Base-by-base conservation (phyloP, 2,888 invertebrate genomes). In the Hypercompe scribonia region DNA sequence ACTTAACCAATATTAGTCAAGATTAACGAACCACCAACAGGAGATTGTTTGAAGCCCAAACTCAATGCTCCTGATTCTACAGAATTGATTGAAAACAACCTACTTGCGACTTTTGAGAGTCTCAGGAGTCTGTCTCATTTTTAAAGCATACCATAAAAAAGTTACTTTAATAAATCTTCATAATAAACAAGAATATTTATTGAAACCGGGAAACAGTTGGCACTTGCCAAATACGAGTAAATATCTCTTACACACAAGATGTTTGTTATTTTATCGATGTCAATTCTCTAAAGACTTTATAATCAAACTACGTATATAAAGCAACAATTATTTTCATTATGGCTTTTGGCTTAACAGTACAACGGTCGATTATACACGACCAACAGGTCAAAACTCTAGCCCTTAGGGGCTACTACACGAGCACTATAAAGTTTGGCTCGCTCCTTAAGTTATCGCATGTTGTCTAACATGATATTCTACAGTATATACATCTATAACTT, bases 401-500 rank as follows among this genome's bases (percentile, higher is more conserved):
- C 79, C 78, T 81, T 80, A 71, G 84, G 79, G 84, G 78, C 70
- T 80, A 65, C 72, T 76, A 1, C 66, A 67, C 77, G 70, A 72
- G 73, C 78, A 79, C 78, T 84, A 78, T 80, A 84, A 82, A 83
- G 78, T 80, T 80, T 75, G 73, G 76, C 77, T 73, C 68, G 71
- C 73, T 84, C 78, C 80, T 73, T 78, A 80, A 84, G 82, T 78
- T 82, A 84, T 82, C 75, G 74, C 67, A 77, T 34, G 75, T 74
- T 81, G 82, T 84, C 75, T 77, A 76, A 84, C 80, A 84, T 69
- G 78, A 80, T 75, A 75, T 80, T 78, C 36, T 54, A 68, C 61
- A 34, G 70, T 72, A 75, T 77, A 82, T 8, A n/a, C 11, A n/a
- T 2, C 24, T 54, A 81, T 76, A 70, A 74, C 70, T 70, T 63